Base-by-base conservation (phyloP, 2,888 invertebrate genomes). In the Tromatobia lineatoria region DNA sequence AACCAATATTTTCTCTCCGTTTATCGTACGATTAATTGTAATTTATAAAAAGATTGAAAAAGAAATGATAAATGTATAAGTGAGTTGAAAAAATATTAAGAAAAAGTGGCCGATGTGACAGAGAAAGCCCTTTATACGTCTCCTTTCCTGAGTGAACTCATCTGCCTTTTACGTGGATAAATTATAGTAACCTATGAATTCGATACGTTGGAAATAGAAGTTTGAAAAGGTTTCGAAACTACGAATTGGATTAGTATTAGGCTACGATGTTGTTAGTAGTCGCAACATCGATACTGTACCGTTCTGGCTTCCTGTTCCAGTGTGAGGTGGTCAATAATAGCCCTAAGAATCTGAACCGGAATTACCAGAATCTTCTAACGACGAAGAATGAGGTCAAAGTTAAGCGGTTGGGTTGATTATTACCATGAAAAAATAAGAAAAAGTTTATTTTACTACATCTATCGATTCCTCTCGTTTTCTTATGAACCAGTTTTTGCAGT, bases 191-290 rank as follows among this genome's bases (percentile, higher is more conserved):
- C 47, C 29, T 50, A 50, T 20, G 47, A 59, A 64, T 52, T 57
- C 61, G 23, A 71, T 57, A 71, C 66, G 61, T 69, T 59, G 29
- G 45, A 61, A 66, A 77, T 66, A 47, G 71, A 82, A 47, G 76
- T 52, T 61, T 38, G 10, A 34, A 71, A 64, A 42, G 13, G 42
- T 76, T 82, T 71, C 71, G 70, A 71, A 82, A 77, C 64, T 25
- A 75, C 50, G 50, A 64, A 50, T 64, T 34, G 34, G 34, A 3
- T 34, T 13, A 18, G 73, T 18, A 23, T 47, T 38, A 18, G 34
- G 50, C 20, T 7, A 29, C 20, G 47, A 74, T 18, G 10, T 13
- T 73, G 13, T 23, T 29, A 25, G 18, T 25, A 29, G 25, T 73
- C 29, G 25, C 59, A 23, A 23, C 11, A 18, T 38, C 23, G 54